phyloP scores from a whole-genome alignment of 1,140 invertebrate genomes.

The Probaryconus sp. region DNA sequence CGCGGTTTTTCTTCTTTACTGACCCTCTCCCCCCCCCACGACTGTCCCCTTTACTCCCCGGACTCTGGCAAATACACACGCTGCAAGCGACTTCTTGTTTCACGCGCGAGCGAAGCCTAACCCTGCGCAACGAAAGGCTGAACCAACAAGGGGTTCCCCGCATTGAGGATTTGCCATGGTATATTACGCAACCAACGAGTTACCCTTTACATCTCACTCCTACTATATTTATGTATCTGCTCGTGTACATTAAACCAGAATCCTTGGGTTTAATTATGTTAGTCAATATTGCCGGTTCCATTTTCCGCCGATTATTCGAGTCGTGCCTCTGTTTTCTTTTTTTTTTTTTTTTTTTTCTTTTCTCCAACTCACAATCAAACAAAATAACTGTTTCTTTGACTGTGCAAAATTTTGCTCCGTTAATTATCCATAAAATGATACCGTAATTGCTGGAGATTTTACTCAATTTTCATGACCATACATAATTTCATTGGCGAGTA shows the following conservation, averaged over 20 bases:
- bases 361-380: constrained; percentile 5
- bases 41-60: constrained; percentile 10
- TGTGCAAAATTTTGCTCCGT: constrained; percentile 2
- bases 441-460: too few species aligned
- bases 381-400: constrained; percentile 7
- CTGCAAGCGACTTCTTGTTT: constrained; percentile 68
- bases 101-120: constrained; percentile 71
- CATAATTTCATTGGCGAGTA: too few species aligned
- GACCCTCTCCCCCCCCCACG: constrained; percentile 6
- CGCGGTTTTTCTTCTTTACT: constrained; percentile 25
- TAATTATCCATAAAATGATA: too few species aligned
- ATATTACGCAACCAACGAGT: constrained; percentile 58
- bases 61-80: constrained; percentile 45
- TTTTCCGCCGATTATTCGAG: constrained; percentile 23
- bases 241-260: constrained; percentile 29
- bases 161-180: constrained; percentile 55
- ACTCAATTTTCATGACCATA: too few species aligned
- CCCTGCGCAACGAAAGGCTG: constrained; percentile 69
- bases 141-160: constrained; percentile 67
- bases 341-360: too few species aligned
- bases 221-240: constrained; percentile 41
- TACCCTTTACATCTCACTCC: constrained; percentile 55
- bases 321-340: too few species aligned
- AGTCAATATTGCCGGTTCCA: constrained; percentile 47
- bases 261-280: constrained; percentile 50